Evolutionary conservation across 2,113 vertebrate species (phyloP).

Genomic region (Loxodonta africana): DNA sequence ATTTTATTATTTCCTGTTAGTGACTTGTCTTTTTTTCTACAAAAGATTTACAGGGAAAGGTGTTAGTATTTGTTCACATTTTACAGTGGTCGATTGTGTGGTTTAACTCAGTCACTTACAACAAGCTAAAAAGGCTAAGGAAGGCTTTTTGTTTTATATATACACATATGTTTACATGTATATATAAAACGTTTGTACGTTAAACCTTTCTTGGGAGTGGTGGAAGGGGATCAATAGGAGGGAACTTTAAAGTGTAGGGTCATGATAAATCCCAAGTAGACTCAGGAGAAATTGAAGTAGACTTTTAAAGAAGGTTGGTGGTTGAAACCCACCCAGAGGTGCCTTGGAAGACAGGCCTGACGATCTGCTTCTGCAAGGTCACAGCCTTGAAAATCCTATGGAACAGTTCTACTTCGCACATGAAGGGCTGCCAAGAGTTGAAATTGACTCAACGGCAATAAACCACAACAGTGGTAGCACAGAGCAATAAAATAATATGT

Average conservation of each 20-base stretch:
- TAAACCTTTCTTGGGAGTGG: background rate
- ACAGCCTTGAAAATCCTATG: background rate
- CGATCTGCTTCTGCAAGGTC: background rate
- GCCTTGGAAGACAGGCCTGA: background rate
- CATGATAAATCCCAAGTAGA: background rate
- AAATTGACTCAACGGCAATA: background rate
- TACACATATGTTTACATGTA: too few species aligned
- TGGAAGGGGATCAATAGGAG: background rate
- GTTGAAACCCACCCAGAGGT: background rate
- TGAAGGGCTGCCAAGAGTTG: too few species aligned
- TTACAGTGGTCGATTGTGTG: constrained; percentile 83
- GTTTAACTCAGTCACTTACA: constrained; percentile 63
- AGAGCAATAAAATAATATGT: accelerated
- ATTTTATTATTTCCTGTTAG: constrained; percentile 31
- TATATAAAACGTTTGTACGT: too few species aligned
- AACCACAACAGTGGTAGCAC: background rate
- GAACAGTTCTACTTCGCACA: background rate
- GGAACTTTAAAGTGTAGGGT: background rate
- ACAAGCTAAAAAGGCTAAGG: background rate
- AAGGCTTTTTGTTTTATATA: background rate
- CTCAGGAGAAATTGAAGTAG: background rate
- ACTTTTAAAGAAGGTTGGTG: background rate
- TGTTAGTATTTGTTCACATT: constrained; percentile 76
- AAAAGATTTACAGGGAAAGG: constrained; percentile 72
- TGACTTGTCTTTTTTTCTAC: constrained; percentile 58